phyloP scores from a whole-genome alignment of 1,140 invertebrate genomes.

The Armadillidium nasatum region DNA sequence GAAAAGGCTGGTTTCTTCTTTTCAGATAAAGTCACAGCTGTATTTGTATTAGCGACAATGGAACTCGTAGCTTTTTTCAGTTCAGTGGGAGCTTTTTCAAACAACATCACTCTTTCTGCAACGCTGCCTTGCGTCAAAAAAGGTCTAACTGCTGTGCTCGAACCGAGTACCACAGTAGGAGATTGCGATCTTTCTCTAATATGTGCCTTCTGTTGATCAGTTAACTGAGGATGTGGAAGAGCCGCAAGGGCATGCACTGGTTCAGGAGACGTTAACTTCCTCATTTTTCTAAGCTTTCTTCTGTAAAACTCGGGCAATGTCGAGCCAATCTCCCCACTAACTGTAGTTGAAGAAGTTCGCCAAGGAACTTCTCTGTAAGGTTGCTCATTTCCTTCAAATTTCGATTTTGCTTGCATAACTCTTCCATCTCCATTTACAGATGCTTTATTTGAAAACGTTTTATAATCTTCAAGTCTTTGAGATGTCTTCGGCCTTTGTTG shows the following conservation, averaged over 20 bases:
- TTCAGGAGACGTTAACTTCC: conserved; percentile 45
- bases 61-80: conserved; percentile 37
- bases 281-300: conserved; percentile 44
- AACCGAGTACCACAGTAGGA: conserved; percentile 42
- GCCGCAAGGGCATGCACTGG: conserved; percentile 42
- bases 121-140: conserved; percentile 84
- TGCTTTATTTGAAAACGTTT: conserved; percentile 46
- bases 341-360: conserved; percentile 48
- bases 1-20: conserved; percentile 50
- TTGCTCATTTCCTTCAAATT: conserved; percentile 47
- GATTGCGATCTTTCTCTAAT: conserved; percentile 51
- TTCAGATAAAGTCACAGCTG: conserved; percentile 12
- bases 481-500: conserved; percentile 54
- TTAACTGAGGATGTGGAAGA: conserved; percentile 64
- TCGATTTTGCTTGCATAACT: conserved; percentile 47
- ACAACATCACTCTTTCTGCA: conserved; percentile 82
- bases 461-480: conserved; percentile 56
- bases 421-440: conserved; percentile 49
- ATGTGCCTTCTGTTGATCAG: conserved; percentile 61
- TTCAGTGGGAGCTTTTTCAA: conserved; percentile 83
- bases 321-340: conserved; percentile 44
- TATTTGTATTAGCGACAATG: conserved; percentile 21
- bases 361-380: conserved; percentile 37
- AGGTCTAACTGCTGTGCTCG: conserved; percentile 61
- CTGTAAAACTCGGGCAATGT: conserved; percentile 41